Evolutionary conservation across 1,140 invertebrate genomes (phyloP).

Genomic region (Drosophila biarmipes): DNA sequence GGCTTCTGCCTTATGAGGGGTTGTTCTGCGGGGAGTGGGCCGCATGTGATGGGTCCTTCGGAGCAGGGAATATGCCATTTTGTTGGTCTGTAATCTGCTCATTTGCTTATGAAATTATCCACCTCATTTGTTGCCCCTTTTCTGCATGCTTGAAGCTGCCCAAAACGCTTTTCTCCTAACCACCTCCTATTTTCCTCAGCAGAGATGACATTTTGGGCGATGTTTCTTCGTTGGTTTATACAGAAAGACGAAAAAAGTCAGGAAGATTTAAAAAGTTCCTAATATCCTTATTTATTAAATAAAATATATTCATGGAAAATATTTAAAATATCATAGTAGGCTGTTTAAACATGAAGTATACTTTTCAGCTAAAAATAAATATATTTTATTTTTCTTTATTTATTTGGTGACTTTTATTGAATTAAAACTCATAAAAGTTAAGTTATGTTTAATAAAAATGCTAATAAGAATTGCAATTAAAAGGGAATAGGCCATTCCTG

Average conservation of each 20-base stretch:
- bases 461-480: no score
- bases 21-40: constrained; percentile 5
- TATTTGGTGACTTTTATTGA: no score
- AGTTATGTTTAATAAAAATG: no score
- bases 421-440: no score
- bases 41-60: constrained; percentile 57
- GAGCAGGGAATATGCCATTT: constrained; percentile 71
- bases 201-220: constrained; percentile 3
- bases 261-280: no score
- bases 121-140: constrained; percentile 81
- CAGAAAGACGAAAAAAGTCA: background rate
- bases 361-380: no score
- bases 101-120: constrained; percentile 83
- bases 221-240: background rate
- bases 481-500: no score
- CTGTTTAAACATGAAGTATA: no score
- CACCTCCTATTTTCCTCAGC: constrained; percentile 1
- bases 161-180: constrained; percentile 13
- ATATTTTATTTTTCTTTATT: no score
- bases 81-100: constrained; percentile 78
- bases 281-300: no score
- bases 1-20: constrained; percentile 18
- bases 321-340: no score
- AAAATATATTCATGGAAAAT: no score
- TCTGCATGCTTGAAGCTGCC: constrained; percentile 64